Base-by-base conservation (phyloP, 2,113 vertebrate genomes). In the Xiphophorus maculatus region DNA sequence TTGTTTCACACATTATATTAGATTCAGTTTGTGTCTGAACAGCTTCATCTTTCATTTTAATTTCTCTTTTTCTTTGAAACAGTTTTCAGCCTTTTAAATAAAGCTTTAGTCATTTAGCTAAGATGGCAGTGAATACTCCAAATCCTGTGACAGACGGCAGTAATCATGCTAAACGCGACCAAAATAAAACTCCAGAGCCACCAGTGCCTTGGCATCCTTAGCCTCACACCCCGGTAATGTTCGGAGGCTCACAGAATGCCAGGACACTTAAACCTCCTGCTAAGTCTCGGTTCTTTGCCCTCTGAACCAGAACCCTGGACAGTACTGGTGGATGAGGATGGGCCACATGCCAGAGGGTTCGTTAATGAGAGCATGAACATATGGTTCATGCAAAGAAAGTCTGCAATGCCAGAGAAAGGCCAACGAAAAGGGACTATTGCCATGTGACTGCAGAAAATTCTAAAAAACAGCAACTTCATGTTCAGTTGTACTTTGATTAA, bases 51-150 rank as follows among this genome's bases (percentile, higher is more conserved):
- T 25, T 33, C 35, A 62, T 51, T 33, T 40, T 15, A 42, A 86
- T 80, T 78, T 78, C 66, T 72, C 73, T 84, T 66, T 62, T 40
- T 80, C 51, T 51, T 28, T 5, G 37, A 63, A 71, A 74, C 64
- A 19, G 66, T 58, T 71, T 19, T 66, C 35, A 72, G 27, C 29
- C 79, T 68, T 60, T 81, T 84, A 69, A 89, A 83, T 13, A 51
- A 72, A 81, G 66, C 74, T 80, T 87, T 78, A 88, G 73, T 90
- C 81, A 84, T 71, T 68, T 42, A 30, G 78, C 80, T 66, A 77
- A 71, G 28, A 40, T 40, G 11, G 75, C 15, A 60, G 25, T 33
- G 32, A 60, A 65, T 69, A 58, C 76, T 75, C 32, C 8, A 42
- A 65, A 65, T 80, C 29, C 14, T 68, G 66, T 74, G 82, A 80